Base-by-base conservation (phyloP, 2,113 vertebrate species). In the Phylloscopus trochilus region DNA sequence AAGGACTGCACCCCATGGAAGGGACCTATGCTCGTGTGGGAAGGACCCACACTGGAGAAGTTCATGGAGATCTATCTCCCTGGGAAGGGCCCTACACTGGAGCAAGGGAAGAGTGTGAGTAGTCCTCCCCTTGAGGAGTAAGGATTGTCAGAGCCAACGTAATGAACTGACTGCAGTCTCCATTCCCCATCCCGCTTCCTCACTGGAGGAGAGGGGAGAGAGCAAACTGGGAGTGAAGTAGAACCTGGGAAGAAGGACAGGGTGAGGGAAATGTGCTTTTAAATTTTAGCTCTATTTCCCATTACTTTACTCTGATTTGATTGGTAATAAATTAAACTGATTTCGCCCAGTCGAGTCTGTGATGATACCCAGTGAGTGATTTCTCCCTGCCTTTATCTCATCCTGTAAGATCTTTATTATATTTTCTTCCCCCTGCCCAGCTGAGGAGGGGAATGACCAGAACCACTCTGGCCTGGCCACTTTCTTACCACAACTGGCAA, bases 101-200 rank as follows among this genome's bases (percentile, higher is more conserved):
- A 70, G 44, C 18, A 74, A 41, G 28, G 44, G 7, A 43, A 60
- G 24, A n/a, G 13, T 6, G 6, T 47, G n/a, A 72, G 8, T 5
- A 53, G 18, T 20, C 26, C 9, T 27, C 4, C 5, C 7, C 8
- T 16, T 33, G 17, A 53, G 9, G 6, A 53, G 4, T 22, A 51
- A 75, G 26, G 12, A 66, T 24, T 4, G 2, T 37, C 56, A 89
- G 37, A 72, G 11, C 79, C 28, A n/a, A 51, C 0, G 0, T 33
- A 39, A 86, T 28, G 22, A 63, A 91, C 47, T 28, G 47, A 75
- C 58, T 10, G 10, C 9, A 83, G 22, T 10, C 9, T 5, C 35
- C 14, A 55, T 35, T 77, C 11, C 28, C 13, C 1, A 1, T 39
- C 3, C 21, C 4, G 6, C 18, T 51, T 44, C 0, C 0, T 31